Evolutionary conservation across 2,888 invertebrate species (phyloP), one percentile per base, ranked within the genome.

Genomic region (Leistus spinibarbis): DNA sequence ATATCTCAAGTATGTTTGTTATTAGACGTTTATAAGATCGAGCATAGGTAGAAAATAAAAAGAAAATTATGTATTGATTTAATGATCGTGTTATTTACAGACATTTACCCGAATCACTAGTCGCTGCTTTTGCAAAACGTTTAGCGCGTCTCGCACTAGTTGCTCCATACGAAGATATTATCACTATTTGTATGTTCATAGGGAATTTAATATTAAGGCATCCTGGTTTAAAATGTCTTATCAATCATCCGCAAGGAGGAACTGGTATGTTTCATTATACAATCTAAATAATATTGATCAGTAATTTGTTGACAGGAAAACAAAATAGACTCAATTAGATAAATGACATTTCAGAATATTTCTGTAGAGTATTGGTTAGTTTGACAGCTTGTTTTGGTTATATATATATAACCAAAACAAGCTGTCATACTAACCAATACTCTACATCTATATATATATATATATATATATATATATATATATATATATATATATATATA

Each of bases 51-150:
- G n/a, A n/a, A 60, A 60, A 20, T 3, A 60, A 60, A 57, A 1
- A 2, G 60, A 3, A 5, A 60, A 19, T n/a, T 17, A 54, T 24
- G 27, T 10, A 17, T 3, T 66, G 40, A 40, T 40, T 5, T 27
- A 7, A 10, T 2, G 0, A 40, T 22, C 13, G 19, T 64, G 78
- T 78, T 78, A 73, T 76, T 84, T 85, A 0, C 85, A 95, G 95
- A 0, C 97, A 98, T 87, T 87, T 99, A 77, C 96, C 98, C 0
- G 95, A 96, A 81, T 91, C 92, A 79, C 85, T 98, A 79, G 95
- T 97, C 5, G 98, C 97, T 0, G 96, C 98, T 1, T 99, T 98
- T 85, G 93, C 92, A 1, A 99, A 99, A 86, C 91, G 95, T 56
- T 85, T 98, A 77, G 91, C 96, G 0, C 90, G 98, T 3, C 87